Evolutionary conservation across 1,140 invertebrate genomes (phyloP).

Genomic region (Asbolus verrucosus): DNA sequence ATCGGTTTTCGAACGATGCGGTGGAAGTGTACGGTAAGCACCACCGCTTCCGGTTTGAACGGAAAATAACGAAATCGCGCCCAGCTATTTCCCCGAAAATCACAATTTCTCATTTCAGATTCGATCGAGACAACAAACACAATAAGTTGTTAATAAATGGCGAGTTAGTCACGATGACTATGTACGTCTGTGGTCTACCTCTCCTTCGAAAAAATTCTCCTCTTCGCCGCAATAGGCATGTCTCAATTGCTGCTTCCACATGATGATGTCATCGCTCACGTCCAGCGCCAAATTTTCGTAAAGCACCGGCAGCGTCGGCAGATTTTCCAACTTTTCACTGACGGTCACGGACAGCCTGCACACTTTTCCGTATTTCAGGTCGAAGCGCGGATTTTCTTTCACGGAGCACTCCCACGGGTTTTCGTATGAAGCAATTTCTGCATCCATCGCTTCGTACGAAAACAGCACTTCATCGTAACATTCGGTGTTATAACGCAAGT

Average conservation of each 20-base stretch:
- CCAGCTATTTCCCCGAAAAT: too few species aligned
- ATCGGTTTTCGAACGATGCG: too few species aligned
- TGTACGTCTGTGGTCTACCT: too few species aligned
- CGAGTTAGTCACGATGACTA: too few species aligned
- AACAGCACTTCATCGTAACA: slow-evolving; percentile 18
- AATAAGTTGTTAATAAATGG: too few species aligned
- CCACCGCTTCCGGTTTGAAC: too few species aligned
- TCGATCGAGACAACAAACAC: too few species aligned
- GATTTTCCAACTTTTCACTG: background rate
- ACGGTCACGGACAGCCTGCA: slow-evolving; percentile 7
- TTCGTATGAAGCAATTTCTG: background rate
- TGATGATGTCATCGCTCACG: slow-evolving; percentile 12
- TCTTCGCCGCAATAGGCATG: slow-evolving; percentile 13
- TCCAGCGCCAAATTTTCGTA: slow-evolving; percentile 8
- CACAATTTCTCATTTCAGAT: too few species aligned
- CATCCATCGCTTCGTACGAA: background rate
- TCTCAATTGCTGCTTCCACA: slow-evolving; percentile 29
- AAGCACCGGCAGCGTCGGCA: slow-evolving; percentile 2
- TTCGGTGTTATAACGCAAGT: slow-evolving; percentile 2
- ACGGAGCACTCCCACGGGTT: background rate
- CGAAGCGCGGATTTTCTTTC: background rate
- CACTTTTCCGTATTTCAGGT: slow-evolving; percentile 21
- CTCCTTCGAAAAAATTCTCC: slow-evolving; percentile 12
- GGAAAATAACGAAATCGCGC: too few species aligned
- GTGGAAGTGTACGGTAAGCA: too few species aligned